Percentiles rank a stretch among this genome's conserved stretches.
These are phyloP conservation scores for Peucedramus taeniatus DNA, from an alignment of 2,113 vertebrate genomes.

Conservation along the genomic window DNA sequence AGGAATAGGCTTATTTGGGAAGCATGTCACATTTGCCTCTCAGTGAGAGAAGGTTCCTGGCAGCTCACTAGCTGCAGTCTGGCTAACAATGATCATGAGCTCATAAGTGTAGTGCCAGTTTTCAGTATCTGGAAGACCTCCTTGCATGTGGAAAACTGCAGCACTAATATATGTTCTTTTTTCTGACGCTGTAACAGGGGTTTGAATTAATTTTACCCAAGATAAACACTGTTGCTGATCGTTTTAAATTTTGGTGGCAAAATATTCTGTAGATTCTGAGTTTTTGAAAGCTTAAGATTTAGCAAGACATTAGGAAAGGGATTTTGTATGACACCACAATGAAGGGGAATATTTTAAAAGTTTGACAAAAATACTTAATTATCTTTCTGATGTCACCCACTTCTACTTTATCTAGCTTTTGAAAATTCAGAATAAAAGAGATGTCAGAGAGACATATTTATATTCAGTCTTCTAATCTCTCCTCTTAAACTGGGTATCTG, in stretches of 20 bases:
- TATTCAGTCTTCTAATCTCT: neutral
- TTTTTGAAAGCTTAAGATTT: neutral
- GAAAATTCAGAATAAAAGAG: neutral
- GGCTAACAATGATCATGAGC: neutral
- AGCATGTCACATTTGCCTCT: rapidly evolving
- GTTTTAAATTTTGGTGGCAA: neutral
- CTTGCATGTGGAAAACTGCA: neutral
- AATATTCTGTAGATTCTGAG: neutral
- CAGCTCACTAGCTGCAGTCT: neutral
- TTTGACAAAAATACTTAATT: neutral
- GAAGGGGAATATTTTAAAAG: neutral
- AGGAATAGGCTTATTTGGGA: neutral
- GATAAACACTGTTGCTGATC: neutral
- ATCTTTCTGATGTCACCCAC: neutral
- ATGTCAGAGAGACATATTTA: neutral
- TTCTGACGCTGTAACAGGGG: neutral
- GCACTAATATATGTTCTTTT: neutral
- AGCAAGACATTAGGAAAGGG: neutral
- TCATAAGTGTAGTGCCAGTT: neutral
- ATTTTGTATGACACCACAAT: neutral
- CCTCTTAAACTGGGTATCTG: neutral
- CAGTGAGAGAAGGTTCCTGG: neutral
- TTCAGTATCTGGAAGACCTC: neutral
- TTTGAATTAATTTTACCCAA: neutral
- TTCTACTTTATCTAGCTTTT: neutral